These are phyloP conservation scores for Procambarus virginalis DNA, from an alignment of 1,140 invertebrate species.

Conservation along the genomic window DNA sequence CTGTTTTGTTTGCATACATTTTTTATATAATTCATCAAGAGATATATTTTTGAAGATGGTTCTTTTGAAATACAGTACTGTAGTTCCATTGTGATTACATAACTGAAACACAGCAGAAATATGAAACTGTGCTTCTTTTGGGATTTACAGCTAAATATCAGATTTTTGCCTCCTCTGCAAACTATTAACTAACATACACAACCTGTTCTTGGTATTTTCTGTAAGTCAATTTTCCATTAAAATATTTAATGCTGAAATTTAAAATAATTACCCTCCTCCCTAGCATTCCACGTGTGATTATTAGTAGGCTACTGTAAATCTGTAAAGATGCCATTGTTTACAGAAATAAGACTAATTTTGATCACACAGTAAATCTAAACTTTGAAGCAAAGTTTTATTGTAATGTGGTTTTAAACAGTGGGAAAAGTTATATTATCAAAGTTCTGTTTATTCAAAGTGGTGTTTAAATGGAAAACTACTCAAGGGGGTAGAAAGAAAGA, in stretches of 20 bases:
- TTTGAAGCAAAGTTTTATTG: too few relatives aligned
- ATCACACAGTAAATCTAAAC: too few relatives aligned
- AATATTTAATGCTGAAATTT: constrained; percentile 11
- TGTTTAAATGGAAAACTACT: too few relatives aligned
- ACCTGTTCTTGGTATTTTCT: constrained; percentile 27
- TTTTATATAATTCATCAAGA: neutral
- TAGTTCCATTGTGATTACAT: neutral
- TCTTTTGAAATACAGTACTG: neutral
- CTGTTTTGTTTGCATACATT: neutral
- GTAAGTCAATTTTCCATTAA: constrained; percentile 27
- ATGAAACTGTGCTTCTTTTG: neutral
- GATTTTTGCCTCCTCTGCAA: constrained; percentile 29
- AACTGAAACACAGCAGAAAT: neutral
- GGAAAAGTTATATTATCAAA: too few relatives aligned
- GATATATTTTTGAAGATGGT: neutral
- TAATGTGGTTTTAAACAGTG: too few relatives aligned
- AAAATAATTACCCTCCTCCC: neutral
- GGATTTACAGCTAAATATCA: neutral
- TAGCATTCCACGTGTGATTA: too few relatives aligned
- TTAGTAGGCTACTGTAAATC: too few relatives aligned
- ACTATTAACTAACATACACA: constrained; percentile 24
- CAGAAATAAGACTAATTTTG: too few relatives aligned
- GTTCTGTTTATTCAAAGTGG: too few relatives aligned
- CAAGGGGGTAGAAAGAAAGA: too few relatives aligned
- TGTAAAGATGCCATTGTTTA: too few relatives aligned